Percentiles rank a stretch among this genome's conserved stretches.
Evolutionary conservation across 2,888 invertebrate species (phyloP).

Genomic region (Ferdinandea cuprea): DNA sequence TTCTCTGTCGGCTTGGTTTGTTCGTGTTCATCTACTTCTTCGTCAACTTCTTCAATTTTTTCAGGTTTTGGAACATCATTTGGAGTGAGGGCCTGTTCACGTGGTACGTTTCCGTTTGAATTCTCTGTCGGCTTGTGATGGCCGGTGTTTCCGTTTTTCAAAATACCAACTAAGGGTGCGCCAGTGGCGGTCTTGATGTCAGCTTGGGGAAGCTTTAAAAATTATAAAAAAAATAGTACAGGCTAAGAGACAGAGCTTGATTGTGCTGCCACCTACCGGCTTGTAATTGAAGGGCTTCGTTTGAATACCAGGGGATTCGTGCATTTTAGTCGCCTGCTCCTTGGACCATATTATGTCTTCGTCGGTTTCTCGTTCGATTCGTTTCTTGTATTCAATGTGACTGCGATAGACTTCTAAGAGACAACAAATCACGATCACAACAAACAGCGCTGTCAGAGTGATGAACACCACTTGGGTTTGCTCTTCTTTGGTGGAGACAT

Average conservation of each 20-base stretch:
- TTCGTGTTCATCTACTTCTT: slow-evolving; percentile 78
- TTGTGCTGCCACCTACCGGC: slow-evolving; percentile 83
- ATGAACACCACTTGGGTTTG: slow-evolving; percentile 92
- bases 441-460: slow-evolving; percentile 89
- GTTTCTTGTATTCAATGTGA: slow-evolving; percentile 88
- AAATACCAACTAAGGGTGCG: slow-evolving; percentile 81
- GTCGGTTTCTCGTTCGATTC: slow-evolving; percentile 90
- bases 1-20: slow-evolving; percentile 28
- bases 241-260: background rate
- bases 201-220: slow-evolving; percentile 80
- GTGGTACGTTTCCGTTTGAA: slow-evolving; percentile 65
- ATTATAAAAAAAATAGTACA: background rate
- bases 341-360: slow-evolving; percentile 89
- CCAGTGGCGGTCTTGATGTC: slow-evolving; percentile 80
- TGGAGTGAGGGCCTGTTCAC: slow-evolving; percentile 29
- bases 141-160: slow-evolving; percentile 82
- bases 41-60: slow-evolving; percentile 79
- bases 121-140: slow-evolving; percentile 52
- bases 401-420: slow-evolving; percentile 91
- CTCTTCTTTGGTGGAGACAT: slow-evolving; percentile 90
- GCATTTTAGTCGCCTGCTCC: slow-evolving; percentile 88
- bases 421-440: slow-evolving; percentile 87
- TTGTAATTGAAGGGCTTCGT: slow-evolving; percentile 83
- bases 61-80: slow-evolving; percentile 37
- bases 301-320: slow-evolving; percentile 85